A percentile compares a stretch with the other conserved stretches of the same genome.
Evolutionary conservation across 1,140 invertebrate genomes (phyloP).

Genomic region (Nasonia giraulti): DNA sequence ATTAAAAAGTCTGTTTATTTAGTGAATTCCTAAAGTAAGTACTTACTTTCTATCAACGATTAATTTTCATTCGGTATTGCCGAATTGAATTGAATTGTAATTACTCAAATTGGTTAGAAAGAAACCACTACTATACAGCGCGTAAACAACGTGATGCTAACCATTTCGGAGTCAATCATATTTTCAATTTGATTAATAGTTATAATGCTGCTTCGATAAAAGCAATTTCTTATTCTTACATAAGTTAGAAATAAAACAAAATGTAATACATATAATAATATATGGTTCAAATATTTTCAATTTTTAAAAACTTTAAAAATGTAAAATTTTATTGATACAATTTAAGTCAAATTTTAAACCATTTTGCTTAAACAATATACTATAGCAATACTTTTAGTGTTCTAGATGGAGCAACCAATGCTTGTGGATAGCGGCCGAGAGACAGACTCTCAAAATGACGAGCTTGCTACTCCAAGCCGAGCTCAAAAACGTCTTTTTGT

Average conservation of each 20-base stretch:
- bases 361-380: too few species aligned
- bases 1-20: neutral
- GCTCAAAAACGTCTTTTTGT: slow-evolving; percentile 60
- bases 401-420: slow-evolving; percentile 42
- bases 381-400: neutral
- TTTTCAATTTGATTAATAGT: neutral
- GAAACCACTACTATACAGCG: neutral
- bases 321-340: neutral
- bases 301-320: neutral
- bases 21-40: too few species aligned
- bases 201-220: neutral
- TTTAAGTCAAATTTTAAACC: too few species aligned
- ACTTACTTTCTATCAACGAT: too few species aligned
- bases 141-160: neutral
- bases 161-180: neutral
- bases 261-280: too few species aligned
- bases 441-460: slow-evolving; percentile 44
- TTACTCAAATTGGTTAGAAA: neutral
- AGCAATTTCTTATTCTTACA: too few species aligned
- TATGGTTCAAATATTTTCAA: too few species aligned
- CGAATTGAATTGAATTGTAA: too few species aligned
- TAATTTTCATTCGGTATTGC: too few species aligned
- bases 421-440: slow-evolving; percentile 15
- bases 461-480: slow-evolving; percentile 58
- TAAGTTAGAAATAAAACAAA: too few species aligned